Percentiles rank a stretch among this genome's conserved stretches.
These are phyloP conservation scores for Gymnoscopelus microlampas DNA, from an alignment of 2,797 vertebrate genomes.

Conservation along the genomic window DNA sequence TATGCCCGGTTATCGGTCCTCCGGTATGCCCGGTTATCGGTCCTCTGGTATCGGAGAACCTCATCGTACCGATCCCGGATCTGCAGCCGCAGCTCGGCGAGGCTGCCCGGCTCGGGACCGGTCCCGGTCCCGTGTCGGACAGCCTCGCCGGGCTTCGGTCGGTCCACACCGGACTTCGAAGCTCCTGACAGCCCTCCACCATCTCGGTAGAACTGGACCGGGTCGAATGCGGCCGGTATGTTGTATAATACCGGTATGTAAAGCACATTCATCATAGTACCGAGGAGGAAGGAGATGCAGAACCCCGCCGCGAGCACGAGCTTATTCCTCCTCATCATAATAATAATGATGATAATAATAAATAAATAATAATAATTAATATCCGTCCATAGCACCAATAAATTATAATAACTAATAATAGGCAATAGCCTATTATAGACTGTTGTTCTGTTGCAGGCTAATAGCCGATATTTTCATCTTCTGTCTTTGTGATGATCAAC, in stretches of 20 bases:
- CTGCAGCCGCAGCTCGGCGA: conserved; percentile 78
- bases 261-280: conserved; percentile 84
- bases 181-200: conserved; percentile 37
- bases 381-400: no score
- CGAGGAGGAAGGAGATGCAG: conserved; percentile 85
- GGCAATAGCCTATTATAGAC: no score
- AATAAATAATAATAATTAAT: no score
- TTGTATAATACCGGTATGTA: conserved; percentile 68
- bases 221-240: no score
- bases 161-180: conserved; percentile 33
- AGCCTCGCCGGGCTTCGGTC: neutral
- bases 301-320: conserved; percentile 81
- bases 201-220: conserved; percentile 21
- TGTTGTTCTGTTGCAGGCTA: no score
- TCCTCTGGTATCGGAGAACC: conserved; percentile 81
- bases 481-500: no score
- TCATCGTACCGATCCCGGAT: conserved; percentile 84
- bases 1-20: no score
- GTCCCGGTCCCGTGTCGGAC: conserved; percentile 10
- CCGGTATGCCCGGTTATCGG: neutral
- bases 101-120: conserved; percentile 22
- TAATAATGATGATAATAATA: neutral
- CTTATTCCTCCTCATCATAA: conserved; percentile 82
- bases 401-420: no score
- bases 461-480: no score